Conservation (phyloP, 2,113 vertebrate species). For the Xiphophorus maculatus region DNA sequence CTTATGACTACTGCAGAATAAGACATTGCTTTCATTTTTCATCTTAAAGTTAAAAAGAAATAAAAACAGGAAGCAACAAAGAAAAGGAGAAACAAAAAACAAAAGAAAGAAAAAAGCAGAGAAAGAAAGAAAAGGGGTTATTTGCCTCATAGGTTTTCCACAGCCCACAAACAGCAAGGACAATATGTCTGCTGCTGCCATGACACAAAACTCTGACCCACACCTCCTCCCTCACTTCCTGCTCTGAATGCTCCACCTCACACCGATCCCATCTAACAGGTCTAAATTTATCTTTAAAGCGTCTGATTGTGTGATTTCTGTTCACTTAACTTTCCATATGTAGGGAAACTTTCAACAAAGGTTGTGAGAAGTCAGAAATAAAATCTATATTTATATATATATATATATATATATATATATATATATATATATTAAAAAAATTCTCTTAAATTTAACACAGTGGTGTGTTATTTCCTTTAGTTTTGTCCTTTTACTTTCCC, state of each 20-base stretch:
- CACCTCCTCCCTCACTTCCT: constrained; percentile 72
- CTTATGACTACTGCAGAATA: too few species aligned
- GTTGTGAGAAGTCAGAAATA: neutral
- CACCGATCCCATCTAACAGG: constrained; percentile 31
- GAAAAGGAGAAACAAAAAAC: neutral
- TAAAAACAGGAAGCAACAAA: neutral
- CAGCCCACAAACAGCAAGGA: constrained; percentile 9
- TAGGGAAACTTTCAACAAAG: neutral
- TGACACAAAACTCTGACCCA: constrained; percentile 28
- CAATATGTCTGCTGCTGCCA: constrained; percentile 52
- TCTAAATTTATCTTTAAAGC: constrained; percentile 48
- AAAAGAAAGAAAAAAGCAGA: neutral
- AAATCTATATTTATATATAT: neutral
- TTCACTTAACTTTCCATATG: neutral
- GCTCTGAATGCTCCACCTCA: constrained; percentile 41
- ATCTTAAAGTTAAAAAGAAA: neutral
- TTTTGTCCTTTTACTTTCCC: neutral
- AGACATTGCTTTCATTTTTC: too few species aligned
- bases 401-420: neutral
- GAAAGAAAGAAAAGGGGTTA: neutral
- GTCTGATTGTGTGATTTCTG: constrained; percentile 20
- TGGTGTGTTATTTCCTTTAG: neutral
- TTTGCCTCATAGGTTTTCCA: neutral
- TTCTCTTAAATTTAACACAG: neutral
- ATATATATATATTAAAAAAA: neutral